Percentiles rank a stretch among this genome's conserved stretches.
Evolutionary conservation across 2,113 vertebrate genomes (phyloP).

Genomic region (Prietella phreatophila): DNA sequence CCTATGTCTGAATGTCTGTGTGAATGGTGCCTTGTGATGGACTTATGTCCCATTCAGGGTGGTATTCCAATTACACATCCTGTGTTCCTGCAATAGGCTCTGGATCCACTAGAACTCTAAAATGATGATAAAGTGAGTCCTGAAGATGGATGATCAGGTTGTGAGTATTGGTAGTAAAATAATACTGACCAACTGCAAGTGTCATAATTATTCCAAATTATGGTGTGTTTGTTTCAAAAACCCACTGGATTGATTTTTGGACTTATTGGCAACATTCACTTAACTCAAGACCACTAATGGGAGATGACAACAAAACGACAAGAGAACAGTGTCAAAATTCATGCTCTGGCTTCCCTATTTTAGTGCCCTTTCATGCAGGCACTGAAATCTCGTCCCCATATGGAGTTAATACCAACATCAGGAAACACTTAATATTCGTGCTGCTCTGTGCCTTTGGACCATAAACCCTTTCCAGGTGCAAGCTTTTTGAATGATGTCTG

Average conservation of each 20-base stretch:
- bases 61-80: background rate
- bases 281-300: background rate
- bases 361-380: background rate
- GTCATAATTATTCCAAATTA: background rate
- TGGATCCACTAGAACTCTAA: background rate
- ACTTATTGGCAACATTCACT: background rate
- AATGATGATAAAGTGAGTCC: background rate
- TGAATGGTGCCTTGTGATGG: too few relatives aligned
- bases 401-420: conserved; percentile 49
- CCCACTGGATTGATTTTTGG: background rate
- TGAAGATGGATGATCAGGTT: background rate
- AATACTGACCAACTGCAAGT: background rate
- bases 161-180: background rate
- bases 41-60: background rate
- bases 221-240: background rate
- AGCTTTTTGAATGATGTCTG: conserved; percentile 33
- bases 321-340: background rate
- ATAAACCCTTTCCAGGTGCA: conserved; percentile 35
- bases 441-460: conserved; percentile 21
- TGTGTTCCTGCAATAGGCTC: background rate
- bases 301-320: background rate
- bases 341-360: background rate
- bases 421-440: conserved; percentile 55
- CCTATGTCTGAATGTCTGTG: too few relatives aligned
- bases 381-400: conserved; percentile 26